Evolutionary conservation across 2,113 vertebrate species (phyloP).

Genomic region (Rhynchopsitta pachyrhyncha): DNA sequence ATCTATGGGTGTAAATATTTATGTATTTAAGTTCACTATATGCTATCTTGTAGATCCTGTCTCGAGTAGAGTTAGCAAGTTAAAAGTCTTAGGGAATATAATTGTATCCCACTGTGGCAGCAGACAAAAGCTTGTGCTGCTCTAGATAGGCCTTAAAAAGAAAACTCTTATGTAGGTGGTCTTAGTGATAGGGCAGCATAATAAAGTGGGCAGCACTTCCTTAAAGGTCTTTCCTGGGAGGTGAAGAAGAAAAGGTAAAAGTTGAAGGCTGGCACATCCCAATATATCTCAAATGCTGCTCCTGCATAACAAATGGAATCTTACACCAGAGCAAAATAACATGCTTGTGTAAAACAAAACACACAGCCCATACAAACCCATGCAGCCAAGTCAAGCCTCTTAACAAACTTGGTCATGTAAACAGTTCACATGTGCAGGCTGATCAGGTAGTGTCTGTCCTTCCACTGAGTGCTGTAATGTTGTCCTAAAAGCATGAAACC

Average conservation of each 20-base stretch:
- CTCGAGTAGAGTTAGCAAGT: background rate
- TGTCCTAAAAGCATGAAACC: background rate
- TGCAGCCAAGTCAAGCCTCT: background rate
- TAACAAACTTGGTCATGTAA: background rate
- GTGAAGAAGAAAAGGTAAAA: background rate
- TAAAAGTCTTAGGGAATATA: background rate
- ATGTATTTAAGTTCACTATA: background rate
- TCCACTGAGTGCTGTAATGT: background rate
- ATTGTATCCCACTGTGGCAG: background rate
- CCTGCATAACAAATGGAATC: background rate
- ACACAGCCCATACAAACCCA: background rate
- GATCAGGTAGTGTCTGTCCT: background rate
- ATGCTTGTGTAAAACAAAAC: background rate
- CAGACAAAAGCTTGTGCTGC: background rate
- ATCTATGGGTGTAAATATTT: background rate
- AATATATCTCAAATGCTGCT: background rate
- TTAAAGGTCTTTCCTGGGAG: background rate
- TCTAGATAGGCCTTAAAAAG: background rate
- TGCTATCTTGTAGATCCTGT: background rate
- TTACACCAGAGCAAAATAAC: background rate
- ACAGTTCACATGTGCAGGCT: background rate
- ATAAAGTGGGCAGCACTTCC: background rate
- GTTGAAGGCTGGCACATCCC: background rate
- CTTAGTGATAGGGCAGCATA: background rate
- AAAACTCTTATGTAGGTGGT: background rate